Base-by-base conservation (phyloP, 2,888 invertebrate species). In the Masnerella sp. region DNA sequence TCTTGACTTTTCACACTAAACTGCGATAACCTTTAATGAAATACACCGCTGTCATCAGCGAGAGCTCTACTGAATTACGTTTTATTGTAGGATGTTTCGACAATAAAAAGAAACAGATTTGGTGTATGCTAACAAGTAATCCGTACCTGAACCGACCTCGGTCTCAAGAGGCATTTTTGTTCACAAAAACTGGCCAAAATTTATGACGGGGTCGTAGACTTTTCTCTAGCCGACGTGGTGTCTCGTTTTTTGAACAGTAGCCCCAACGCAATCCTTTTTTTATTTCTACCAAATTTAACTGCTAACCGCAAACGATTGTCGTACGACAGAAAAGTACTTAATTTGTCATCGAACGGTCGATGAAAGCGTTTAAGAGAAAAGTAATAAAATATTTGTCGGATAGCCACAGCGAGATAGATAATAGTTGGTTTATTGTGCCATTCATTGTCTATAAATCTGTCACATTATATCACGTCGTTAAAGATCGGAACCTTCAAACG, bases 151-250 rank as follows among this genome's bases (percentile, higher is more conserved):
- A 40, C 30, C 65, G 62, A 42, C 34, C 36, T 47, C 49, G 54
- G 65, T 36, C 45, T 47, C 59, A 38, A 70, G 38, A 36, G 56
- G 71, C 36, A 34, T 49, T 9, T 51, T 38, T 52, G 43, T 42
- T 47, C 36, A 45, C 61, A 51, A 15, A 36, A 30, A 15, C 34
- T 11, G 11, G 38, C 42, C 25, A 34, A 70, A 61, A 74, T 74
- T 70, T 70, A 74, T 70, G 74, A 69, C 15, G 51, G 56, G 61
- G 64, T 64, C 69, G 51, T 74, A 69, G 69, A 65, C 59, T 74
- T 65, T 65, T 36, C 58, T 49, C 43, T 22, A 38, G 56, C 52
- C 54, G 42, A 38, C 54, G 28, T 32, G 45, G n/a, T 18, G 22
- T 47, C 56, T 20, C 18, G 49, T 40, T 38, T 42, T 51, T 58